phyloP scores from a whole-genome alignment of 2,888 invertebrate genomes.

The Ennomos erosarius region DNA sequence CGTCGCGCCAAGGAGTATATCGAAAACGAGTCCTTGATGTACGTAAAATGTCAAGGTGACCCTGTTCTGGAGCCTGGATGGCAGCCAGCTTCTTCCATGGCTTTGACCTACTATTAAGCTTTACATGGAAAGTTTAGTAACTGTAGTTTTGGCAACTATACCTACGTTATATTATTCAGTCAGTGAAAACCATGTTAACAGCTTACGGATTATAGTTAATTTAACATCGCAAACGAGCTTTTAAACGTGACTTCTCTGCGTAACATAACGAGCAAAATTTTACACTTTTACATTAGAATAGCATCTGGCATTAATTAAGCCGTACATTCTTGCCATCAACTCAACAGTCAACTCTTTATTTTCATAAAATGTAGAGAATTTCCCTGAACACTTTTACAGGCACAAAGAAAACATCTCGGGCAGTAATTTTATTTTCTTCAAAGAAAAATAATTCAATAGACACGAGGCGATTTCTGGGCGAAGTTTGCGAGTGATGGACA shows the following conservation, averaged over 20 bases:
- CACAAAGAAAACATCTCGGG: conserved; percentile 32
- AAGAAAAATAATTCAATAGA: conserved; percentile 41
- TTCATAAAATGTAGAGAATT: conserved; percentile 27
- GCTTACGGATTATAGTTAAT: conserved; percentile 18
- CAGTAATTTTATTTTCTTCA: conserved; percentile 35
- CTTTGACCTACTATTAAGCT: conserved; percentile 54
- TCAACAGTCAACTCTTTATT: conserved; percentile 21
- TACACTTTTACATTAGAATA: conserved; percentile 1
- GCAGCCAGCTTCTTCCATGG: conserved; percentile 49
- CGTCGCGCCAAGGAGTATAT: conserved; percentile 47
- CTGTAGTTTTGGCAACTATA: conserved; percentile 30
- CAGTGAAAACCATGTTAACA: conserved; percentile 26
- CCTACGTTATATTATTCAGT: conserved; percentile 16
- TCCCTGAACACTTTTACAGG: conserved; percentile 17
- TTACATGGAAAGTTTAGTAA: conserved; percentile 35
- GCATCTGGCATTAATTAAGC: conserved; percentile 17
- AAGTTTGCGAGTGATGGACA: conserved; percentile 48
- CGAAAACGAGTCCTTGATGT: conserved; percentile 37
- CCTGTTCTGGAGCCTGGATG: conserved; percentile 51
- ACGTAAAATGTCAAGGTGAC: conserved; percentile 43
- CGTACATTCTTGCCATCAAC: conserved; percentile 13
- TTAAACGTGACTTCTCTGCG: not conserved
- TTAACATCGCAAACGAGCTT: conserved; percentile 16
- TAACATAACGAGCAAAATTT: not conserved
- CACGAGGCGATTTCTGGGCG: conserved; percentile 42